A percentile compares a stretch with the other conserved stretches of the same genome.
Conservation (phyloP, 2,797 vertebrate species). For the Cryptoblepharus egeriae region DNA sequence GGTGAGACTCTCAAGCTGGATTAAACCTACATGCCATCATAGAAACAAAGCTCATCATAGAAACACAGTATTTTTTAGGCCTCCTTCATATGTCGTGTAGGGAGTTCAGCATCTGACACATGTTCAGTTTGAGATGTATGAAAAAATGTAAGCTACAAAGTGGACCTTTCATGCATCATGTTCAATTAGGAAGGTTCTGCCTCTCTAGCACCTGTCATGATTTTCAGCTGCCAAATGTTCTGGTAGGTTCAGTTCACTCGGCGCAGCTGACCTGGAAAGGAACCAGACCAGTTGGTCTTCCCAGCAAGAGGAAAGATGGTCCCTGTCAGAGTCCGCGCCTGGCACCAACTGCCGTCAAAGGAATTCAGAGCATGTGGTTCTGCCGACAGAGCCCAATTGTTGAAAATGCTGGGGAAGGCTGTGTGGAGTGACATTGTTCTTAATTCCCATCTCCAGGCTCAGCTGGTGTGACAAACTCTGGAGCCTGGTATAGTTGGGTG, state of each 20-base stretch:
- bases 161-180: not conserved
- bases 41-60: not conserved
- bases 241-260: not conserved
- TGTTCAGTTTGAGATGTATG: not conserved
- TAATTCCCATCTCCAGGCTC: not conserved
- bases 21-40: not conserved
- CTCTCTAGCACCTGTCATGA: not conserved
- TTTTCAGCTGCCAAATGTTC: conserved; percentile 26
- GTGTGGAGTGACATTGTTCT: conserved; percentile 12
- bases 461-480: not conserved
- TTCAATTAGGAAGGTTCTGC: not conserved
- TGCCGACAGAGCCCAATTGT: conserved; percentile 44
- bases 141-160: not conserved
- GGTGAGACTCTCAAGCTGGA: not conserved
- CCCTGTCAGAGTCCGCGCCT: conserved; percentile 66
- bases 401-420: not conserved
- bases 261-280: conserved; percentile 47
- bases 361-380: conserved; percentile 54
- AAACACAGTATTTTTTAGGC: not conserved
- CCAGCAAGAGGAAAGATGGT: conserved; percentile 24
- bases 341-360: conserved; percentile 65
- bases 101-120: not conserved
- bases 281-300: conserved; percentile 54
- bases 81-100: not conserved
- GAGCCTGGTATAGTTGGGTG: not conserved